Conservation (phyloP, 2,888 invertebrate species). For the Drosophila mimica region DNA sequence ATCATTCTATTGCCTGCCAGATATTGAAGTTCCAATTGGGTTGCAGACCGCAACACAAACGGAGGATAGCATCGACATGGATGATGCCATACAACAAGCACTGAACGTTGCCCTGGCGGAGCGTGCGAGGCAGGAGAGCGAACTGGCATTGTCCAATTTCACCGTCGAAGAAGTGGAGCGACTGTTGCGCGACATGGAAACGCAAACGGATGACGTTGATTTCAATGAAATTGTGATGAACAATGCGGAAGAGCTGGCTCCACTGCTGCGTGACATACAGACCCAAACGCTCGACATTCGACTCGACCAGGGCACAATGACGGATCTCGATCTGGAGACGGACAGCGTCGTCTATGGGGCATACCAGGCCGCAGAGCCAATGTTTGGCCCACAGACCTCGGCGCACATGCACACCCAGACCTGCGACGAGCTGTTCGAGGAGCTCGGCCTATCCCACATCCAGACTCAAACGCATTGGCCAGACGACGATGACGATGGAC, state of each 20-base stretch:
- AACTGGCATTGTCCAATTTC: slow-evolving; percentile 37
- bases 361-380: slow-evolving; percentile 41
- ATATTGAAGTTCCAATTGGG: slow-evolving; percentile 29
- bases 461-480: slow-evolving; percentile 89
- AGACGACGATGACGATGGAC: slow-evolving; percentile 39
- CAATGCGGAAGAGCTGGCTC: slow-evolving; percentile 48
- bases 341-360: slow-evolving; percentile 13
- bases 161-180: slow-evolving; percentile 53
- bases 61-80: slow-evolving; percentile 5
- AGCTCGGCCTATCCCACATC: slow-evolving; percentile 87
- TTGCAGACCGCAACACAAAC: slow-evolving; percentile 10
- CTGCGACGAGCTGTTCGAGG: slow-evolving; percentile 87
- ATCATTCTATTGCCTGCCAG: slow-evolving; percentile 30
- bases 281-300: slow-evolving; percentile 61
- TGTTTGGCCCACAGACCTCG: slow-evolving; percentile 62
- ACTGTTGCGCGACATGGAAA: slow-evolving; percentile 87
- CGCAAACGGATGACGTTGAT: slow-evolving; percentile 86
- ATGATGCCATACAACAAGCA: slow-evolving; percentile 5
- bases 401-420: slow-evolving; percentile 85
- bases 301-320: slow-evolving; percentile 66
- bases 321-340: slow-evolving; percentile 43
- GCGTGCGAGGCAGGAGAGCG: slow-evolving; percentile 6
- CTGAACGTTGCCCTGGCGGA: slow-evolving; percentile 6
- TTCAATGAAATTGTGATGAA: slow-evolving; percentile 45
- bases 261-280: slow-evolving; percentile 57